phyloP scores from a whole-genome alignment of 1,140 invertebrate genomes.

The Eriosoma lanigerum region DNA sequence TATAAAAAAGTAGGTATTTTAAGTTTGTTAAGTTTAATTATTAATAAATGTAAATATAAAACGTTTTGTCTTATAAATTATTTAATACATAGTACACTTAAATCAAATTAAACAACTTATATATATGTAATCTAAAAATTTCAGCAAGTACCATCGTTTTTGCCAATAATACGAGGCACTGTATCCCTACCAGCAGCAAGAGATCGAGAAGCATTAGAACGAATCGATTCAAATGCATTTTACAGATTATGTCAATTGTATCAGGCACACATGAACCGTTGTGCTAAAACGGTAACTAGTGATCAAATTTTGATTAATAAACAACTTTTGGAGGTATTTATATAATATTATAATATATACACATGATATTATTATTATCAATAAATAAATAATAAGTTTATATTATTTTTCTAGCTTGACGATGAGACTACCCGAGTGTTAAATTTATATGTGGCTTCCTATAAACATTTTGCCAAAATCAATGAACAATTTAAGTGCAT shows the following conservation, averaged over 20 bases:
- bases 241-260: constrained; percentile 69
- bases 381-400: no score
- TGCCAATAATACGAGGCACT: constrained; percentile 88
- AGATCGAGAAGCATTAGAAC: constrained; percentile 85
- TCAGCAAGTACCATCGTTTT: constrained; percentile 83
- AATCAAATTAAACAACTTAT: no score
- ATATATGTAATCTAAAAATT: constrained; percentile 53
- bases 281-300: constrained; percentile 70
- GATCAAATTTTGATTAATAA: constrained; percentile 73
- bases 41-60: no score
- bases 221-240: constrained; percentile 68
- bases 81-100: no score
- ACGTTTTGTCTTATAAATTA: no score
- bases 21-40: no score
- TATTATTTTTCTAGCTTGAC: constrained; percentile 65
- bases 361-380: neutral
- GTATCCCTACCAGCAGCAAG: constrained; percentile 80
- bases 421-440: constrained; percentile 72
- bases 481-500: constrained; percentile 82
- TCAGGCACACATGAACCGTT: constrained; percentile 74
- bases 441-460: constrained; percentile 71
- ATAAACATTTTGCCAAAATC: constrained; percentile 80
- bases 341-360: neutral
- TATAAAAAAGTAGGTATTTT: no score
- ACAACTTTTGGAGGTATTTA: constrained; percentile 72